These are phyloP conservation scores for Ceratitis capitata DNA, from an alignment of 1,140 invertebrate genomes.

Conservation along the genomic window DNA sequence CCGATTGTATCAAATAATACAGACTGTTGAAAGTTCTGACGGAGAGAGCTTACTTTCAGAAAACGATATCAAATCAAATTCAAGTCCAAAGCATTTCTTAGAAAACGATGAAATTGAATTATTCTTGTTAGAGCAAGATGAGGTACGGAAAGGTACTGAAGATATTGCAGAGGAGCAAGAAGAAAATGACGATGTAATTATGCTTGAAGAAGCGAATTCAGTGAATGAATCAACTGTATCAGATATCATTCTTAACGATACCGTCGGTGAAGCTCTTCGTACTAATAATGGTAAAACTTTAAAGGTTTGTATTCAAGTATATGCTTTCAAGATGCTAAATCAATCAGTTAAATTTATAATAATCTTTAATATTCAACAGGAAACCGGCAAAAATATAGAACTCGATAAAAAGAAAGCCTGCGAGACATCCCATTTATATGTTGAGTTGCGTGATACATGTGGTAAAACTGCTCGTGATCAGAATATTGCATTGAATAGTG, in stretches of 20 bases:
- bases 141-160: no score
- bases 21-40: background rate
- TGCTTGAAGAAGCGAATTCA: no score
- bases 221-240: no score
- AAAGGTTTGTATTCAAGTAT: background rate
- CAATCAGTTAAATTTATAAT: no score
- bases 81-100: no score
- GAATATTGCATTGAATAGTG: background rate
- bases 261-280: background rate
- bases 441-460: slow-evolving; percentile 30
- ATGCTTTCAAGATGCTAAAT: no score
- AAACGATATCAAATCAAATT: no score
- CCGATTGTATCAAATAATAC: background rate
- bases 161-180: background rate
- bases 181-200: background rate
- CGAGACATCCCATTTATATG: background rate
- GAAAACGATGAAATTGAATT: background rate
- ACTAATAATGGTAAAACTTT: background rate
- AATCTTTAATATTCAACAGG: background rate
- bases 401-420: background rate
- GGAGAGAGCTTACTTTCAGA: background rate
- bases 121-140: background rate
- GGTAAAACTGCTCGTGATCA: background rate
- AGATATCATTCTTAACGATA: background rate
- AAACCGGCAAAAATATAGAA: background rate